Evolutionary conservation across 2,888 invertebrate species (phyloP).

Genomic region (Leptinotarsa tumamoca): DNA sequence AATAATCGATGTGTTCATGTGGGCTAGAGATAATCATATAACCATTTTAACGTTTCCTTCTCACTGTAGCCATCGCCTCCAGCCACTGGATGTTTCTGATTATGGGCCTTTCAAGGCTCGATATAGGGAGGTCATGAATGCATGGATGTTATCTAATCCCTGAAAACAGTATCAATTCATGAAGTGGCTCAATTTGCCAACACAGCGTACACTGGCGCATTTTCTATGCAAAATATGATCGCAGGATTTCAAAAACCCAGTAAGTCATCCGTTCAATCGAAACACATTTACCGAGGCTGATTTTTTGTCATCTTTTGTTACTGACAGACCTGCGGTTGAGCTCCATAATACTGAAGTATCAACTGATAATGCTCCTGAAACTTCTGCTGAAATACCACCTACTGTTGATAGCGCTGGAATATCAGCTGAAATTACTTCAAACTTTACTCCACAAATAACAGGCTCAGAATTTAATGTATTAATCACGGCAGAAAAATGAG

Average conservation of each 20-base stretch:
- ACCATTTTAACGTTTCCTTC: conserved; percentile 32
- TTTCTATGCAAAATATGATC: conserved; percentile 33
- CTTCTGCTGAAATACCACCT: too few species aligned
- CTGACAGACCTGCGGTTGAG: conserved; percentile 20
- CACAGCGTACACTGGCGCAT: conserved; percentile 30
- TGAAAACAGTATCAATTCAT: conserved; percentile 36
- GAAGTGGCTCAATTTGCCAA: conserved; percentile 27
- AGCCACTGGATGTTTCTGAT: conserved; percentile 37
- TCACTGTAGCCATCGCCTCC: conserved; percentile 36
- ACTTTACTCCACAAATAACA: too few species aligned
- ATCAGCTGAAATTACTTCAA: too few species aligned
- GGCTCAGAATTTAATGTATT: too few species aligned
- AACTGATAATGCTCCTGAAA: too few species aligned
- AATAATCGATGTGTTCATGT: not conserved
- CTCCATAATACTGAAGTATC: too few species aligned
- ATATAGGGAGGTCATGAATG: conserved; percentile 23
- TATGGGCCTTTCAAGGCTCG: conserved; percentile 35
- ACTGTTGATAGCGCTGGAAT: too few species aligned
- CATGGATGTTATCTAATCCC: conserved; percentile 32
- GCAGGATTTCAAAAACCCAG: conserved; percentile 40
- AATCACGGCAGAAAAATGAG: too few species aligned
- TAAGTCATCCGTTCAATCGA: conserved; percentile 32
- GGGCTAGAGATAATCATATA: conserved; percentile 1
- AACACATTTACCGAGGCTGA: conserved; percentile 28
- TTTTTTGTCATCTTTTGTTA: conserved; percentile 30